These are phyloP conservation scores for Trachemys scripta DNA, from an alignment of 2,113 vertebrate genomes.

Conservation along the genomic window DNA sequence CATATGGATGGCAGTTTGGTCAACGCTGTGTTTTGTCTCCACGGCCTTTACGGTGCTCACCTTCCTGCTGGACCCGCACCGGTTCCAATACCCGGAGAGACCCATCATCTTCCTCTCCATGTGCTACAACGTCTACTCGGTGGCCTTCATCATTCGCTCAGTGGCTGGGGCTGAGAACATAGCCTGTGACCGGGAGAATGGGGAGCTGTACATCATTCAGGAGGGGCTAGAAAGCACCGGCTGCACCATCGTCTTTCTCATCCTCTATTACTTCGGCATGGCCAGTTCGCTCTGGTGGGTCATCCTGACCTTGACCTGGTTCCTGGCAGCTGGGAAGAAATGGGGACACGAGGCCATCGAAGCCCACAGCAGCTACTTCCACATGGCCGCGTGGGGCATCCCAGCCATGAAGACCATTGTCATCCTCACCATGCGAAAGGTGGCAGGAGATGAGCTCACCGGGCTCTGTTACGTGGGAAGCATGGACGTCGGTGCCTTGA, in stretches of 20 bases:
- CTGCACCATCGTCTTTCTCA: constrained; percentile 97
- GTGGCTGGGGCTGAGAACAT: constrained; percentile 95
- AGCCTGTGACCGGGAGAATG: constrained; percentile 93
- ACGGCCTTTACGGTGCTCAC: constrained; percentile 97
- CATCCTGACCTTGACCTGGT: constrained; percentile 96
- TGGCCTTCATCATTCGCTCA: constrained; percentile 96
- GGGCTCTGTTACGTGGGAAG: constrained; percentile 97
- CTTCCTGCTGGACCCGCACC: constrained; percentile 95
- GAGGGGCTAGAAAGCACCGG: constrained; percentile 96
- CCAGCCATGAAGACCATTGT: constrained; percentile 96
- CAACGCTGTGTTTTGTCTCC: constrained; percentile 94
- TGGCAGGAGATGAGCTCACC: constrained; percentile 95
- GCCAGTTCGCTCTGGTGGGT: constrained; percentile 99
- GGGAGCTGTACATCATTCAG: constrained; percentile 94
- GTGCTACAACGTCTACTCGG: constrained; percentile 98
- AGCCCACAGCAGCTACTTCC: constrained; percentile 98
- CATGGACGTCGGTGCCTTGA: constrained; percentile 89
- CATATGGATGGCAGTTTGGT: constrained; percentile 97
- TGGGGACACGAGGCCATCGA: constrained; percentile 99
- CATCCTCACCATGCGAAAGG: constrained; percentile 96
- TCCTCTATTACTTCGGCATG: constrained; percentile 99
- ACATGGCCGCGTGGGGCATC: constrained; percentile 97
- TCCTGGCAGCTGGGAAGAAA: constrained; percentile 96
- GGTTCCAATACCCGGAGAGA: constrained; percentile 97
- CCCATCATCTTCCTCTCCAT: constrained; percentile 99